phyloP scores from a whole-genome alignment of 2,113 vertebrate genomes.

The Macquaria australasica region DNA sequence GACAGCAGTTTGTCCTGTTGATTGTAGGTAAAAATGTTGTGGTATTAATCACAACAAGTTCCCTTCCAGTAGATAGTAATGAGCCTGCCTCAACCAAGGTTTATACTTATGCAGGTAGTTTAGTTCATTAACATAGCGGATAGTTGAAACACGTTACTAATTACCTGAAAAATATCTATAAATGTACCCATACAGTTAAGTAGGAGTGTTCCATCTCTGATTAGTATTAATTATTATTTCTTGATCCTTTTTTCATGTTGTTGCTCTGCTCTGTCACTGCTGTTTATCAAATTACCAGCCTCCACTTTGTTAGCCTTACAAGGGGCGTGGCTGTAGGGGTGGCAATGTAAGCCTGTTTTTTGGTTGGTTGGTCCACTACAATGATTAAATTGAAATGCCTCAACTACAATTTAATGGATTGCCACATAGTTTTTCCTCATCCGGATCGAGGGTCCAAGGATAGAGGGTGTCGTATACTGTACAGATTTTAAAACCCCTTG shows the following conservation, averaged over 20 bases:
- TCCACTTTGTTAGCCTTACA: background rate
- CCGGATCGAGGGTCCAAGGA: background rate
- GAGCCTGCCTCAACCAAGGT: background rate
- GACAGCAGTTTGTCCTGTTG: background rate
- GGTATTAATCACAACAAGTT: constrained; percentile 4
- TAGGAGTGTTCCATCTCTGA: background rate
- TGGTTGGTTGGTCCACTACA: too few species aligned
- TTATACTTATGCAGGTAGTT: background rate
- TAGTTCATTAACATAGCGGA: too few species aligned
- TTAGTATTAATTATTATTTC: background rate
- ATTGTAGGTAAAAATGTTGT: background rate
- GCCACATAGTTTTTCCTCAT: background rate
- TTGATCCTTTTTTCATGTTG: background rate
- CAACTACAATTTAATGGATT: background rate
- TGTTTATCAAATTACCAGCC: background rate
- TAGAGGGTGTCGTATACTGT: background rate
- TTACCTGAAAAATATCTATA: background rate
- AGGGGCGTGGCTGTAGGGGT: background rate
- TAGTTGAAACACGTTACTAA: background rate
- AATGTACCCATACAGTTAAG: background rate
- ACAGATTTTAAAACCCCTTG: background rate
- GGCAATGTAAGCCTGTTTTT: background rate
- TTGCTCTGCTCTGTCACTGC: background rate
- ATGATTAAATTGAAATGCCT: background rate
- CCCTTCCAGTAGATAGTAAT: background rate